Evolutionary conservation across 92 coral and sea anemone genomes (phyloP), one percentile per base, ranked within the genome.

Genomic region (Parazoanthus atlanticus): DNA sequence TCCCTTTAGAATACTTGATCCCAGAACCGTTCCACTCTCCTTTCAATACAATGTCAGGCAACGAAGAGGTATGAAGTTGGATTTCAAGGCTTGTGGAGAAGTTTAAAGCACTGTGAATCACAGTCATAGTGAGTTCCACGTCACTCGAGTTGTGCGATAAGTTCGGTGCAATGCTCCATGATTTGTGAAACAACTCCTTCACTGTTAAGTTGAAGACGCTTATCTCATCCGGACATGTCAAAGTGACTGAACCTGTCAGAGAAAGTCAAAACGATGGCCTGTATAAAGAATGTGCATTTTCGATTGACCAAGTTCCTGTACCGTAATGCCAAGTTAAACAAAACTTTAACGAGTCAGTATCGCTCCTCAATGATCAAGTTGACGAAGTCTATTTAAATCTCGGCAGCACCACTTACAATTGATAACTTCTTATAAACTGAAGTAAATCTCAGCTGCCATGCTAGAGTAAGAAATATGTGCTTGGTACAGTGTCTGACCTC

Each of bases 21-120:
- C 46, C 40, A 8, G 83, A 25, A 10, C 83, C 83, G 8, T 46
- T 52, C 69, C 61, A 29, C n/a, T 79, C 83, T 49, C 67, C 83
- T 49, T 79, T 79, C 11, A 79, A 31, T 8, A 17, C 38, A 15
- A 79, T 79, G 69, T 49, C 69, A 46, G 69, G 83, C 15, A 8
- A 79, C 3, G 69, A 52, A 32, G 31, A 52, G 36, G 66, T 54
- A 2, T 13, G 36, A 0, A 54, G 36, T 28, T 52, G 83, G 69
- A 79, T 11, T 15, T 12, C 41, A 29, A 47, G 67, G 41, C 83
- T 79, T 49, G 36, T 79, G 9, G 83, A 79, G 64, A 54, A 28
- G 83, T 79, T 79, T 0, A 49, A 79, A 31, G 69, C 38, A 3
- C 83, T 31, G 69, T 79, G 66, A 19, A 40, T n/a, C 11, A 79